Conservation (phyloP, 2,888 invertebrate genomes). For the Acrobasis suavella region DNA sequence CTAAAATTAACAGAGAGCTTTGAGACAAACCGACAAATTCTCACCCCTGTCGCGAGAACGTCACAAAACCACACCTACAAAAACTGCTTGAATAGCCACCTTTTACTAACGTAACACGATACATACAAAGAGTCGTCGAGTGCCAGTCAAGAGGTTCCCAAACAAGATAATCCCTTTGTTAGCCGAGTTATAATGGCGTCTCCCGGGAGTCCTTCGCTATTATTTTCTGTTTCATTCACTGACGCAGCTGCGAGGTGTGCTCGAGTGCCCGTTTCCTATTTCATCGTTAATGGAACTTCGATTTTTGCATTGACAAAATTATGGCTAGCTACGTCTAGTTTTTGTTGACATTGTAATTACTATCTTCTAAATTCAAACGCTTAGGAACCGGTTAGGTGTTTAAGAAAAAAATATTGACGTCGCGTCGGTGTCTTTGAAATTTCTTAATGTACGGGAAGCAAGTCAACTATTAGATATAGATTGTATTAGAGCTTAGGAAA, state of each 20-base stretch:
- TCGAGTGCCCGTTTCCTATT: conserved; percentile 72
- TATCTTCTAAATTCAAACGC: conserved; percentile 14
- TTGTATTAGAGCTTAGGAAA: background rate
- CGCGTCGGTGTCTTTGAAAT: conserved; percentile 16
- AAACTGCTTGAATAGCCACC: conserved; percentile 68
- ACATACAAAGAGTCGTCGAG: conserved; percentile 67
- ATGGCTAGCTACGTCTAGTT: conserved; percentile 34
- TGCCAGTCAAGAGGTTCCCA: conserved; percentile 79
- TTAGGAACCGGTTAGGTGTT: conserved; percentile 12
- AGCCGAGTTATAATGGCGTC: conserved; percentile 72
- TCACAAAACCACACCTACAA: conserved; percentile 70
- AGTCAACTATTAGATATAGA: background rate
- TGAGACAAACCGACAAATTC: conserved; percentile 58
- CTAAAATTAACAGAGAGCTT: conserved; percentile 40
- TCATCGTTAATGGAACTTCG: conserved; percentile 68
- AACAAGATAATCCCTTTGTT: conserved; percentile 81
- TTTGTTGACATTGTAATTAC: conserved; percentile 21
- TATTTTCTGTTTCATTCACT: conserved; percentile 71
- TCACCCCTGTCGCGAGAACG: conserved; percentile 55
- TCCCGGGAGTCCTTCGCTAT: conserved; percentile 62
- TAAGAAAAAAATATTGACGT: conserved; percentile 14
- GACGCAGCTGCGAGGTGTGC: conserved; percentile 67
- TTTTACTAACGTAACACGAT: conserved; percentile 70
- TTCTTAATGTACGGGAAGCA: background rate
- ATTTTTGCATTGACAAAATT: conserved; percentile 57